Conservation (phyloP, 2,113 vertebrate genomes). For the Phrynosoma blainvillii region DNA sequence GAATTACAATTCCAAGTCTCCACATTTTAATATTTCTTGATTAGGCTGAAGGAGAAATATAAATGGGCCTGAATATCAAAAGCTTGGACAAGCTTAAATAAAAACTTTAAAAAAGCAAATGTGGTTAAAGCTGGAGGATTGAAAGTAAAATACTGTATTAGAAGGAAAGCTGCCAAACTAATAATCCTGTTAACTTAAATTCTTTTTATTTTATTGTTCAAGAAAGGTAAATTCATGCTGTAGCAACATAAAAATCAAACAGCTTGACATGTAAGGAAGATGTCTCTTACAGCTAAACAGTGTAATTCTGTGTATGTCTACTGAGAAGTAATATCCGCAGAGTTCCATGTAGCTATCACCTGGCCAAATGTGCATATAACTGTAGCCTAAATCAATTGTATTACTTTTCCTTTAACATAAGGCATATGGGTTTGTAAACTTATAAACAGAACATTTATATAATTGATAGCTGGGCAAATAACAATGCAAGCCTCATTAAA, state of each 20-base stretch:
- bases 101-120: conserved; percentile 17
- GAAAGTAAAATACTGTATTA: conserved; percentile 33
- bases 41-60: conserved; percentile 56
- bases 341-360: neutral
- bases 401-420: neutral
- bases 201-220: neutral
- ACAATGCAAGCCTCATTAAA: conserved; percentile 32
- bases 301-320: neutral
- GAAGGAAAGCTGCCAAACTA: neutral
- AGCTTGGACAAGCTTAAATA: conserved; percentile 45
- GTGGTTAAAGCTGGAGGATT: conserved; percentile 9
- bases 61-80: conserved; percentile 47
- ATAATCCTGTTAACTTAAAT: conserved; percentile 1
- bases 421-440: conserved; percentile 30
- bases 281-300: neutral
- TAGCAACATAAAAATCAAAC: conserved; percentile 1
- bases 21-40: conserved; percentile 53
- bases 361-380: neutral
- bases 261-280: neutral
- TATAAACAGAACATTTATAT: conserved; percentile 13
- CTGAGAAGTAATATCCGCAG: neutral
- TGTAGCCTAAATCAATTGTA: neutral
- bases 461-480: conserved; percentile 32
- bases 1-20: conserved; percentile 65
- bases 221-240: conserved; percentile 23